phyloP scores from a whole-genome alignment of 1,140 invertebrate genomes.

The Listronotus bonariensis region DNA sequence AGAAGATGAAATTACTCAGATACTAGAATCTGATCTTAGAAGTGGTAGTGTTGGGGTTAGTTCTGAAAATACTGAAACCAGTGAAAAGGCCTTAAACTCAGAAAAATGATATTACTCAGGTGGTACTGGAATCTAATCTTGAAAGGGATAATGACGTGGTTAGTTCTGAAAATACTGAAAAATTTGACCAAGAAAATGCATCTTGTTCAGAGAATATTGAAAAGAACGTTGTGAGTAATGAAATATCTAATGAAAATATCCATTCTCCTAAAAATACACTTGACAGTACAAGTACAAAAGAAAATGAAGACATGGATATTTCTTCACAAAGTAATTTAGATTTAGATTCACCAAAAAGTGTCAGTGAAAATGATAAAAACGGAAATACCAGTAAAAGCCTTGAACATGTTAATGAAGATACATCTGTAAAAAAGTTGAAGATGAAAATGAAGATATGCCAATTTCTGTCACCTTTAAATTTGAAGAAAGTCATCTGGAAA shows the following conservation, averaged over 20 bases:
- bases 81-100: no score
- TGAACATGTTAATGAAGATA: constrained; percentile 3
- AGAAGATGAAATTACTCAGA: background rate
- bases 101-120: no score
- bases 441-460: constrained; percentile 28
- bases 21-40: background rate
- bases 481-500: constrained; percentile 35
- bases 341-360: no score
- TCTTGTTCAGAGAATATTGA: background rate
- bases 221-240: background rate
- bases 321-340: no score
- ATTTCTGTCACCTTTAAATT: constrained; percentile 31
- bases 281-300: background rate
- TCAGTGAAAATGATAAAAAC: no score
- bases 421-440: background rate
- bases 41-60: background rate
- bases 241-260: constrained; percentile 1
- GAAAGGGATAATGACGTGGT: no score
- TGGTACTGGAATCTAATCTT: no score
- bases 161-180: no score
- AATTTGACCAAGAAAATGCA: no score
- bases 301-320: no score
- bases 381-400: background rate
- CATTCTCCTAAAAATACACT: background rate
- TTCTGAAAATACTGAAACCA: constrained; percentile 6